phyloP scores from a whole-genome alignment of 2,888 invertebrate genomes.

The Scrobipalpa atriplicella region DNA sequence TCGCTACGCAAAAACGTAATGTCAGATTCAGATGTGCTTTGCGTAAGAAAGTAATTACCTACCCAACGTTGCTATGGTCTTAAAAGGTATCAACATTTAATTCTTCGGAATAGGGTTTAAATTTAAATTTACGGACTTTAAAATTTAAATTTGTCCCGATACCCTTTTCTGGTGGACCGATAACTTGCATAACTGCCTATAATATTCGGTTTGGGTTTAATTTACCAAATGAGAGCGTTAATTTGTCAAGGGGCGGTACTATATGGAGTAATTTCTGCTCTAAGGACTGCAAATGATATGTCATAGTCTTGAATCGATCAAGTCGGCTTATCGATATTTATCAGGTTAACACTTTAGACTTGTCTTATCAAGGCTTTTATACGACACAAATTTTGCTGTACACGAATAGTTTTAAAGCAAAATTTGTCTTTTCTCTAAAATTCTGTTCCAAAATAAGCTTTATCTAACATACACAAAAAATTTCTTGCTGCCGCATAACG shows the following conservation, averaged over 20 bases:
- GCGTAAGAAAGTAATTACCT: conserved; percentile 41
- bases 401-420: background rate
- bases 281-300: conserved; percentile 32
- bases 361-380: conserved; percentile 17
- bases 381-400: background rate
- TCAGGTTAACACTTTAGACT: conserved; percentile 9
- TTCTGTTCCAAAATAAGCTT: too few species aligned
- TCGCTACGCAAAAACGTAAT: conserved; percentile 36
- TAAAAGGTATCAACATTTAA: conserved; percentile 23
- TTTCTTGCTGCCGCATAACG: too few species aligned
- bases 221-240: conserved; percentile 39
- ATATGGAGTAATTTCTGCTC: conserved; percentile 38
- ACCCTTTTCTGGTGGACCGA: conserved; percentile 41
- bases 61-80: conserved; percentile 27
- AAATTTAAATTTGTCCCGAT: conserved; percentile 33
- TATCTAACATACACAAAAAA: too few species aligned
- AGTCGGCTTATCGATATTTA: conserved; percentile 5
- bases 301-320: conserved; percentile 21
- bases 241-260: conserved; percentile 36
- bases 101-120: conserved; percentile 31
- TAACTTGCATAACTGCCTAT: conserved; percentile 42
- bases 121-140: conserved; percentile 13
- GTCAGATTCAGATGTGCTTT: conserved; percentile 44
- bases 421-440: background rate
- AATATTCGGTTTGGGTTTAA: conserved; percentile 34